Percentiles rank a stretch among this genome's conserved stretches.
Evolutionary conservation across 2,113 vertebrate genomes (phyloP).

Genomic region (Elachura formosa): DNA sequence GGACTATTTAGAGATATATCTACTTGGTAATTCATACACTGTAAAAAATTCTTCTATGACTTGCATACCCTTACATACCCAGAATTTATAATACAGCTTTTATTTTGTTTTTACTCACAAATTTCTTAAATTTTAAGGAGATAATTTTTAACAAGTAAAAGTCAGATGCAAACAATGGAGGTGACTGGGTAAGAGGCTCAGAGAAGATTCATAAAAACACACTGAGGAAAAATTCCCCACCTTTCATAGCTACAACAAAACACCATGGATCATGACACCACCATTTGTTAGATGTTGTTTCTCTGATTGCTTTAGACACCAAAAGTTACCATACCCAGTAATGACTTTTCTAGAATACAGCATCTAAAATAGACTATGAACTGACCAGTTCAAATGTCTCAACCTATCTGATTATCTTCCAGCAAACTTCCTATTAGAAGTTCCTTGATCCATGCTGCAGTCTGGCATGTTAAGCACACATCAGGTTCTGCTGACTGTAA

Average conservation of each 20-base stretch:
- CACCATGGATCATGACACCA: fast-evolving
- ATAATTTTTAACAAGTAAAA: not conserved
- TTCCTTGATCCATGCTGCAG: not conserved
- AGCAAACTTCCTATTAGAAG: not conserved
- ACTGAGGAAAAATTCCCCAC: not conserved
- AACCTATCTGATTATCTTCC: not conserved
- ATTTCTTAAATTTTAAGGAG: not conserved
- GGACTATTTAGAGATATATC: not conserved
- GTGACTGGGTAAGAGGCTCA: not conserved
- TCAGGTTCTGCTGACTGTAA: not conserved
- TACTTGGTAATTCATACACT: not conserved
- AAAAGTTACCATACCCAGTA: not conserved
- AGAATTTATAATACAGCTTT: not conserved
- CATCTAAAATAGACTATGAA: not conserved
- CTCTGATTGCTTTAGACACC: not conserved
- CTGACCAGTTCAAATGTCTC: not conserved
- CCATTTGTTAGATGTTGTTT: not conserved
- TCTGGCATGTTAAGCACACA: not conserved
- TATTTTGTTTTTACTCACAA: not conserved
- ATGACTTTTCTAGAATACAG: not conserved
- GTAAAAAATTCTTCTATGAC: not conserved
- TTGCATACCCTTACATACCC: not conserved
- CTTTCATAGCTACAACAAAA: not conserved
- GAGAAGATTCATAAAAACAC: not conserved
- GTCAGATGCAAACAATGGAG: not conserved